Evolutionary conservation across 2,113 vertebrate genomes (phyloP), one percentile per base, ranked within the genome.

Genomic region (Syrrhaptes paradoxus): DNA sequence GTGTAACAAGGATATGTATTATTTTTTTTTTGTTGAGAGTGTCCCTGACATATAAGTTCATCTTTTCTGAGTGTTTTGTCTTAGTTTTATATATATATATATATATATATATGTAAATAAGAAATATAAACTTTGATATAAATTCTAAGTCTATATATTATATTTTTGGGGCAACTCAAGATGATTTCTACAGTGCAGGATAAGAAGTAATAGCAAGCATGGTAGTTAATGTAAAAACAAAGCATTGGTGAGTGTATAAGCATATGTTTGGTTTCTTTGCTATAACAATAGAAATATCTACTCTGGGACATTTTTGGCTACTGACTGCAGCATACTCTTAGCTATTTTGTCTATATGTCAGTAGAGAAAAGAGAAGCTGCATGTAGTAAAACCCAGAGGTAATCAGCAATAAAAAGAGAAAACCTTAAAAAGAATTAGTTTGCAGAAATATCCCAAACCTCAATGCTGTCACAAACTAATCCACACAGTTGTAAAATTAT

Each of bases 391-490:
- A 48, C 63, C 58, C 75, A 86, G 6, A 81, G 73, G 65, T 86
- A 96, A 92, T 93, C 72, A 93, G 61, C 83, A 97, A 84, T 90
- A 93, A 92, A 90, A 95, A 81, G 32, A 46, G 43, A 89, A 87
- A 91, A 71, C 5, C 34, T 85, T 48, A 20, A 74, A 73, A 95
- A 72, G 18, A 70, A 91, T 92, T 82, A 66, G 59, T 92, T 86
- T 79, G 28, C 28, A 94, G 63, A 31, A 90, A 72, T 38, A 86
- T 81, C 34, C 43, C 88, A 94, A 93, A 59, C 89, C 76, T 92
- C 93, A 88, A 10, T 54, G 68, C 82, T 90, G 73, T 80, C 83
- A 83, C 54, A 93, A 88, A 67, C 29, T 48, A 85, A 89, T 34
- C 46, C 29, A 83, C 54, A 87, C 67, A 80, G 26, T 77, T 90